Evolutionary conservation across 2,888 invertebrate species (phyloP), one percentile per base, ranked within the genome.

Genomic region (Taenaris catops): DNA sequence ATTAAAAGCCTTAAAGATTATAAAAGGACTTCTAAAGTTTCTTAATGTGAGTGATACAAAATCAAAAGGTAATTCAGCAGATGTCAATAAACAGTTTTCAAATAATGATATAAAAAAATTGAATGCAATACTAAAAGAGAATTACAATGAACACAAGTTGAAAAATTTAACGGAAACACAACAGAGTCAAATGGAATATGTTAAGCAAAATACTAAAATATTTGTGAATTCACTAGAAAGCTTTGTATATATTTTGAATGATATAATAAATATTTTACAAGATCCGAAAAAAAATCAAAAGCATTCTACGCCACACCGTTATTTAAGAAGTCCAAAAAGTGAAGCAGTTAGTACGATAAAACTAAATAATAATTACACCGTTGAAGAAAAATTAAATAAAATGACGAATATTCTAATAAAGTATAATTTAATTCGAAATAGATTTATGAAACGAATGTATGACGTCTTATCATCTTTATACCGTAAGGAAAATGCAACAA

Each of bases 371-470:
- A 36, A 25, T 10, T 8, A 28, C 3, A 40, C 27, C 3, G 49
- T 49, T 1, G 36, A 40, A 1, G 43, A 55, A 34, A 51, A 55
- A 9, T 49, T 73, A 7, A 39, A 53, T 8, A 63, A 55, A 25
- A 41, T 80, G 1, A 72, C 63, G 49, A 40, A 46, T 8, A 39
- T 75, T 2, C 44, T 80, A 2, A 8, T 58, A 2, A 64, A 52
- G 36, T 76, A 74, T 43, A 71, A 74, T 48, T 41, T 69, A 6
- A 35, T 73, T 16, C 78, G 80, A 44, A 80, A 73, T 36, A 58
- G 46, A 6, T 75, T 81, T 40, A 55, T 80, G 46, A 62, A 53
- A 27, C 63, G 55, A 43, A 71, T 83, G 49, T 71, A 65, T 37
- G 48, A 66, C 6, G 39, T 63, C 6, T 31, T 81, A 9, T 51